phyloP scores from a whole-genome alignment of 2,888 invertebrate genomes.

The Lacanobia wlatinum region DNA sequence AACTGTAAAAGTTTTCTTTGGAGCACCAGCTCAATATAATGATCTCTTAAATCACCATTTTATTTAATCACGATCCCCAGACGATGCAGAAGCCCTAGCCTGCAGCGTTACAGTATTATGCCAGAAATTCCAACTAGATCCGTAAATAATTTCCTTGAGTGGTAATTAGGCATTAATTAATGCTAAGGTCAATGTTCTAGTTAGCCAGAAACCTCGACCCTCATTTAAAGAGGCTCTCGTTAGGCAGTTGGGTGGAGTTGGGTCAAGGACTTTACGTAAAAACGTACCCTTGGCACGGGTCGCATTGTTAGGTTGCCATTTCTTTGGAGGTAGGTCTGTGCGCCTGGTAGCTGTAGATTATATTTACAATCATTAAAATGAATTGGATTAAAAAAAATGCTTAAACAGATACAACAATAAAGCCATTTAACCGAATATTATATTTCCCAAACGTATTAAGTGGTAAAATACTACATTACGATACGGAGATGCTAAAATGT shows the following conservation, averaged over 20 bases:
- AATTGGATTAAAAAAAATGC: no score
- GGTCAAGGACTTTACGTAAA: slow-evolving; percentile 24
- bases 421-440: no score
- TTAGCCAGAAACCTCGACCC: not conserved
- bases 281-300: not conserved
- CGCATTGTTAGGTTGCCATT: no score
- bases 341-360: slow-evolving; percentile 12
- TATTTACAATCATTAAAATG: not conserved
- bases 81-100: no score
- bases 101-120: not conserved
- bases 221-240: slow-evolving; percentile 5
- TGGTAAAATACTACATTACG: no score
- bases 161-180: slow-evolving; percentile 10
- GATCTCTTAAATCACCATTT: no score
- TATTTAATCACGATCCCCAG: no score
- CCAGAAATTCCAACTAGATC: not conserved
- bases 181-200: slow-evolving; percentile 12
- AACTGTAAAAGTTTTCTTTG: no score
- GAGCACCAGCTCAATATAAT: no score
- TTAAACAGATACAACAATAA: no score
- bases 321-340: not conserved
- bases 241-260: slow-evolving; percentile 2
- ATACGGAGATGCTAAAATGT: no score
- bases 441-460: not conserved
- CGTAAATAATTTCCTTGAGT: not conserved